Conservation (phyloP, 2,113 vertebrate species). For the Smithornis capensis region DNA sequence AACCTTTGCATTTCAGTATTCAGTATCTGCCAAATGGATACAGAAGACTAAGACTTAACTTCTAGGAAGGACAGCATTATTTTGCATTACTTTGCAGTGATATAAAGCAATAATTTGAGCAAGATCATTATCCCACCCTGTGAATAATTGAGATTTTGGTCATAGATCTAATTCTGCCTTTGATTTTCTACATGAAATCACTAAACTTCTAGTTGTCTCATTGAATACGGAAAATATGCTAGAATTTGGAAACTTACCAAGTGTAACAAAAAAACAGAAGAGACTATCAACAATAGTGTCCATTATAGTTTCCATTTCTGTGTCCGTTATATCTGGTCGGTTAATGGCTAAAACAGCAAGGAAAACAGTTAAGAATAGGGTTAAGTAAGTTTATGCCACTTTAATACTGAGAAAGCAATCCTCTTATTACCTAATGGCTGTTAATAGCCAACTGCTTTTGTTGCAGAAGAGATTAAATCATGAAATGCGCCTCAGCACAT, state of each 20-base stretch:
- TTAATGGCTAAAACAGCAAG: conserved; percentile 83
- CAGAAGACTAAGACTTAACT: not conserved
- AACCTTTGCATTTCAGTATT: not conserved
- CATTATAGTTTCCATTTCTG: conserved; percentile 97
- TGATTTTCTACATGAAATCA: not conserved
- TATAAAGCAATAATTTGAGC: not conserved
- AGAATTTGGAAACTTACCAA: conserved; percentile 81
- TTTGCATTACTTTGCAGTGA: not conserved
- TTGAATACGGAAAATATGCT: not conserved
- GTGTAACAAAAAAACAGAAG: conserved; percentile 98
- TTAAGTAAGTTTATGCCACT: not conserved
- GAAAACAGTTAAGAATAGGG: not conserved
- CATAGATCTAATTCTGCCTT: not conserved
- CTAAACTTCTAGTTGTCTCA: not conserved
- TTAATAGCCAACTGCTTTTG: not conserved
- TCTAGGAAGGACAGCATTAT: not conserved
- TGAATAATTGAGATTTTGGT: not conserved
- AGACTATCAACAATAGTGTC: conserved; percentile 98
- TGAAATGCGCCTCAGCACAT: not conserved
- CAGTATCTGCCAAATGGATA: not conserved
- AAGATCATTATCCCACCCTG: not conserved
- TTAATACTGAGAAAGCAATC: not conserved
- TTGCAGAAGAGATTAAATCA: not conserved
- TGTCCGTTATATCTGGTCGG: conserved; percentile 92
- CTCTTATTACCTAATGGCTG: not conserved